Evolutionary conservation across 2,113 vertebrate species (phyloP).

Genomic region (Carassius carassius): DNA sequence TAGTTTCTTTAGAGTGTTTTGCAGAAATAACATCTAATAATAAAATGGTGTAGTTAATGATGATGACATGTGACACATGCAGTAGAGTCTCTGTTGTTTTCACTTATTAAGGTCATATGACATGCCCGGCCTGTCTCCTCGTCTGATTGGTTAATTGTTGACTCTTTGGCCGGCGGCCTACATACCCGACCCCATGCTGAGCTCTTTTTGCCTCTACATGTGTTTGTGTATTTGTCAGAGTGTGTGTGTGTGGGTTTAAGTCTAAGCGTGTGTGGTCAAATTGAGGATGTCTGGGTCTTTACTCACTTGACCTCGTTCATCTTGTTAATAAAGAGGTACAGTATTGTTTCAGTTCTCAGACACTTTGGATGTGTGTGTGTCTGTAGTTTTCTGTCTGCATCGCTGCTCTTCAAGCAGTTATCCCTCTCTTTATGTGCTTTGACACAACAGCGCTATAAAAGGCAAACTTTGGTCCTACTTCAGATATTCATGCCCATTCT

Average conservation of each 20-base stretch:
- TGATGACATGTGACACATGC: not conserved
- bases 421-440: not conserved
- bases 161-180: constrained; percentile 51
- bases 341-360: not conserved
- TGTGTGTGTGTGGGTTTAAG: constrained; percentile 2
- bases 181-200: constrained; percentile 65
- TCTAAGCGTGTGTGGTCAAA: constrained; percentile 26
- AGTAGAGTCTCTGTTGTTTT: constrained; percentile 2
- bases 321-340: not conserved
- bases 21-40: not conserved
- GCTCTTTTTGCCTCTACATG: constrained; percentile 35
- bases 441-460: constrained; percentile 32
- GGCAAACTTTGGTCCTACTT: constrained; percentile 5
- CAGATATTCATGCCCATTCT: constrained; percentile 10
- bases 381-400: not conserved
- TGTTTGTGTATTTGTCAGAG: constrained; percentile 26
- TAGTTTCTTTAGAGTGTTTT: not conserved
- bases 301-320: not conserved
- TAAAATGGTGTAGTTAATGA: not conserved
- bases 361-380: not conserved
- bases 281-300: not conserved
- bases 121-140: constrained; percentile 31
- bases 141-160: constrained; percentile 62
- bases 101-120: constrained; percentile 40
- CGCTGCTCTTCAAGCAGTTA: not conserved